Evolutionary conservation across 2,888 invertebrate species (phyloP).

Genomic region (Villa cingulata): DNA sequence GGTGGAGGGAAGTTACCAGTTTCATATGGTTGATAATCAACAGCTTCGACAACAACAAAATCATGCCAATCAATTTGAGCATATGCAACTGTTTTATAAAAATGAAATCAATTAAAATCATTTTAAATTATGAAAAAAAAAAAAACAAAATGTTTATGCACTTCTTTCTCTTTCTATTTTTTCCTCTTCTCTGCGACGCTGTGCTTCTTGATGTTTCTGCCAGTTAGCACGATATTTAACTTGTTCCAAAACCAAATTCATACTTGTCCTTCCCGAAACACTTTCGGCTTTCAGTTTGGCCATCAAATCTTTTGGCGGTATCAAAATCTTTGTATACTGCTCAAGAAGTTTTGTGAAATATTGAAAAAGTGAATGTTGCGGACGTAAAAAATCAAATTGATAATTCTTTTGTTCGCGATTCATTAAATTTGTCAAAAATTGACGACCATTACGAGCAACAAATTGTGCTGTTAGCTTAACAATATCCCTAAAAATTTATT

Average conservation of each 20-base stretch:
- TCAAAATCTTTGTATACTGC: constrained; percentile 94
- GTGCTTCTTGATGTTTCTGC: constrained; percentile 88
- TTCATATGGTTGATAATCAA: constrained; percentile 96
- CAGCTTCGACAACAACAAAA: constrained; percentile 98
- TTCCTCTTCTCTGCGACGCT: constrained; percentile 86
- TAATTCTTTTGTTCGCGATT: constrained; percentile 95
- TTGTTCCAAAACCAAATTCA: constrained; percentile 60
- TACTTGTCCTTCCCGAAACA: constrained; percentile 40
- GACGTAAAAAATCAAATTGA: constrained; percentile 96
- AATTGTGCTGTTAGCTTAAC: constrained; percentile 98
- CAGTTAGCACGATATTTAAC: constrained; percentile 92
- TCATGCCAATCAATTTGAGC: constrained; percentile 99
- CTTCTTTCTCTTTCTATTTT: constrained; percentile 85
- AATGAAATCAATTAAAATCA: no score
- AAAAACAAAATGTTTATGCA: constrained; percentile 22
- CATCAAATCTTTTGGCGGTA: constrained; percentile 86
- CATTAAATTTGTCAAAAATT: constrained; percentile 96
- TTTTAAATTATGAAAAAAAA: background rate
- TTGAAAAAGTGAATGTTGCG: constrained; percentile 95
- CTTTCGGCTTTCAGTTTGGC: constrained; percentile 66
- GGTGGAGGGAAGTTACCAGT: constrained; percentile 93
- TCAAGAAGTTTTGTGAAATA: constrained; percentile 97
- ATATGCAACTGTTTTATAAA: constrained; percentile 54
- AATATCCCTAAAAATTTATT: no score
- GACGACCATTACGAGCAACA: constrained; percentile 94